Percentiles rank a stretch among this genome's conserved stretches.
Conservation (phyloP, 1,140 invertebrate species). For the Bombus soroeensis region DNA sequence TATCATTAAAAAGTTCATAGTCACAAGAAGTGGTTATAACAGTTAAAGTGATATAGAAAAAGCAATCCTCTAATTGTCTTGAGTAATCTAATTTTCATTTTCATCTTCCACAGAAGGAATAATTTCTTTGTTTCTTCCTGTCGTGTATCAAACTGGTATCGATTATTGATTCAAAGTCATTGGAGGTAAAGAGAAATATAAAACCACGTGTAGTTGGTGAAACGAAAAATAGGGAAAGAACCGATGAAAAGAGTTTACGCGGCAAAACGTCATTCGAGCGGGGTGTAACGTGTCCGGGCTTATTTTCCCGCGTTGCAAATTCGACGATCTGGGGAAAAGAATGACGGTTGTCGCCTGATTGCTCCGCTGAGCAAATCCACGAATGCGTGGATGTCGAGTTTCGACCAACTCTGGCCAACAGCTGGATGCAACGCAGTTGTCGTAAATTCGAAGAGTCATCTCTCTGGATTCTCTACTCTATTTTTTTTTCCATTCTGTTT, state of each 20-base stretch:
- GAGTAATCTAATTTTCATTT: too few relatives aligned
- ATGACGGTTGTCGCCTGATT: constrained; percentile 17
- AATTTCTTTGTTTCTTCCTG: too few relatives aligned
- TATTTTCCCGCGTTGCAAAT: constrained; percentile 22
- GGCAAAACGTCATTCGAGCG: not conserved
- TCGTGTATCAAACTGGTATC: too few relatives aligned
- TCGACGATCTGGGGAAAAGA: not conserved
- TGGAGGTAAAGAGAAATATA: not conserved
- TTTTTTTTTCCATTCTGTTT: not conserved
- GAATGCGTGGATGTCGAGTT: not conserved
- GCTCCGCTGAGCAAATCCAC: not conserved
- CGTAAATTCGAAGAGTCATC: constrained; percentile 32
- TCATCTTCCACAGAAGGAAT: not conserved
- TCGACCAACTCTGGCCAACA: not conserved
- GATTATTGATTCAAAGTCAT: too few relatives aligned
- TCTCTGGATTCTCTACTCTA: not conserved
- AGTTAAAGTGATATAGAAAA: too few relatives aligned
- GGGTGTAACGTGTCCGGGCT: not conserved
- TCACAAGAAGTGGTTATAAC: too few relatives aligned
- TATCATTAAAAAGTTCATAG: too few relatives aligned
- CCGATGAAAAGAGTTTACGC: constrained; percentile 36
- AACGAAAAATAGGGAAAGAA: constrained; percentile 51
- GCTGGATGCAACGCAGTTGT: constrained; percentile 22
- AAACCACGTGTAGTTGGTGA: not conserved
- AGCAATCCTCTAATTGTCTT: too few relatives aligned